Percentiles rank a stretch among this genome's conserved stretches.
Conservation (phyloP, 2,888 invertebrate species). For the Luffia ferchaultella region DNA sequence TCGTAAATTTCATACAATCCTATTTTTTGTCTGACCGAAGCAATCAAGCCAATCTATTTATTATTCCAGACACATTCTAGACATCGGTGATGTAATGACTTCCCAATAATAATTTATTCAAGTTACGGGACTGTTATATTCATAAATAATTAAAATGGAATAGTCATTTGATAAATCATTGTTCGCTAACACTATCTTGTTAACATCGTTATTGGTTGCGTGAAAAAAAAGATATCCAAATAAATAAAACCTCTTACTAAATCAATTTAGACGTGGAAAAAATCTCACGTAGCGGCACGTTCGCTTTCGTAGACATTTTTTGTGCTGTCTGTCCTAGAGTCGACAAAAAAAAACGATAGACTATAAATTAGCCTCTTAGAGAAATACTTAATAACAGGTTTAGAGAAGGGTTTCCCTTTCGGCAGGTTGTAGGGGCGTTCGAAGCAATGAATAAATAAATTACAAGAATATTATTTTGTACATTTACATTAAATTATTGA, state of each 20-base stretch:
- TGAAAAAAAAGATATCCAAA: not conserved
- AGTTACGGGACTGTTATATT: too few species aligned
- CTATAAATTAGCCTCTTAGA: conserved; percentile 31
- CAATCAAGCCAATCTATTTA: too few species aligned
- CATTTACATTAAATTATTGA: too few species aligned
- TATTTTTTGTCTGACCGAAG: too few species aligned
- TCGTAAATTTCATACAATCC: too few species aligned
- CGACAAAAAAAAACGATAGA: conserved; percentile 27
- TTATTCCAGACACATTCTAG: too few species aligned
- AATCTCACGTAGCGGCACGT: conserved; percentile 19
- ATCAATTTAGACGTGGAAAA: not conserved
- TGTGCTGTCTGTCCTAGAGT: conserved; percentile 13
- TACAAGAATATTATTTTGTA: too few species aligned
- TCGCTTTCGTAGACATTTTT: conserved; percentile 18
- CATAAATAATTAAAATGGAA: too few species aligned
- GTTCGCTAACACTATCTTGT: not conserved
- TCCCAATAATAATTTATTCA: too few species aligned
- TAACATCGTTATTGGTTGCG: not conserved
- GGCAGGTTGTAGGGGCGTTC: conserved; percentile 31
- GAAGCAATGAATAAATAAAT: too few species aligned
- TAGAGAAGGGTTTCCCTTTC: conserved; percentile 43
- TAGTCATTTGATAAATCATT: not conserved
- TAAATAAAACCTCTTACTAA: not conserved
- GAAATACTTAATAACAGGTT: conserved; percentile 28
- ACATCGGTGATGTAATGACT: too few species aligned